A percentile compares a stretch with the other conserved stretches of the same genome.
These are phyloP conservation scores for Falco columbarius DNA, from an alignment of 2,797 vertebrate species.

Conservation along the genomic window DNA sequence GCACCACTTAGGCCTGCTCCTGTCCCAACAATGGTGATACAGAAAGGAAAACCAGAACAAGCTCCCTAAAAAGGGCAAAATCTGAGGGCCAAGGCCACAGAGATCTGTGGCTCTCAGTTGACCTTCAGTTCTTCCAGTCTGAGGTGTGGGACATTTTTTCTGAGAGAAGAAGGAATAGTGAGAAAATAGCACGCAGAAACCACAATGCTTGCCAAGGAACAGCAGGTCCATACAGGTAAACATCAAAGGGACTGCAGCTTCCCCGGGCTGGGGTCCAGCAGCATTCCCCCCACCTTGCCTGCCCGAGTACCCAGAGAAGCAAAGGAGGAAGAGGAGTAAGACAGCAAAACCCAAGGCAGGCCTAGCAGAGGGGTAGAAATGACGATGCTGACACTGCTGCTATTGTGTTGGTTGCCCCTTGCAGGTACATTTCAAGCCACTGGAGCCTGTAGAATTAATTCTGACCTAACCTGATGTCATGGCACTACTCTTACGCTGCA, in stretches of 20 bases:
- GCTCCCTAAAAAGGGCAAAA: background rate
- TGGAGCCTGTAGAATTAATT: background rate
- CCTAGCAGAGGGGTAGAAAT: background rate
- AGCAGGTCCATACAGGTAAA: background rate
- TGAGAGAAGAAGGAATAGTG: background rate
- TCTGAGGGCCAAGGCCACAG: background rate
- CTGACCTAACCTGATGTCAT: background rate
- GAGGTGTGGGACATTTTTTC: background rate
- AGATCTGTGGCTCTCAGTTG: background rate
- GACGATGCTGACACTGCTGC: background rate
- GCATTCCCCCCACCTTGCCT: rapidly evolving
- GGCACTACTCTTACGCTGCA: background rate
- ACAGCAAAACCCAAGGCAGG: background rate
- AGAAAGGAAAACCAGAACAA: background rate
- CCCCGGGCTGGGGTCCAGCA: background rate
- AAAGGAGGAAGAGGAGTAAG: background rate
- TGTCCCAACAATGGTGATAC: background rate
- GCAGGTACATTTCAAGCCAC: background rate
- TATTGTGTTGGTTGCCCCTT: background rate
- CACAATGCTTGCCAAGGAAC: background rate
- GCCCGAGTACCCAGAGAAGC: background rate
- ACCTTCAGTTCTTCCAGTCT: background rate
- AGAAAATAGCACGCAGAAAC: background rate
- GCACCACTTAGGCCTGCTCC: background rate
- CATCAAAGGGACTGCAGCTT: background rate